A percentile compares a stretch with the other conserved stretches of the same genome.
These are phyloP conservation scores for Sinocyclocheilus anshuiensis DNA, from an alignment of 2,113 vertebrate genomes.

Conservation along the genomic window DNA sequence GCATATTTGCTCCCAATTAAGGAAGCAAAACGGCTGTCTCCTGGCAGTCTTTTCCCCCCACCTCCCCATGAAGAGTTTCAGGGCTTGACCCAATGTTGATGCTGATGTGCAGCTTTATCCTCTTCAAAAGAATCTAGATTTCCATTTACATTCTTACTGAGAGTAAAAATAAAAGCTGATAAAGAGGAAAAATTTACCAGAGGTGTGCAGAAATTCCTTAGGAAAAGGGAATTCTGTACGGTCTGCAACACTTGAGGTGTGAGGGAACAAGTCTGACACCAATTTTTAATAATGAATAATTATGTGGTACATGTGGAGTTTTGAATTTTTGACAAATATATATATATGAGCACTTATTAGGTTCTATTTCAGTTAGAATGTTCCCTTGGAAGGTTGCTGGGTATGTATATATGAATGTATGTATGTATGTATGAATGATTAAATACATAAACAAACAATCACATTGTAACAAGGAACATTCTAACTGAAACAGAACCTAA, in stretches of 20 bases:
- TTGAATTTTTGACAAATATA: too few relatives aligned
- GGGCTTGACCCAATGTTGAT: slow-evolving; percentile 14
- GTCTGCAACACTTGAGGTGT: too few relatives aligned
- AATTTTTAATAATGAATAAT: neutral
- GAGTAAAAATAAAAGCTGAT: neutral
- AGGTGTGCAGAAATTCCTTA: neutral
- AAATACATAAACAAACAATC: too few relatives aligned
- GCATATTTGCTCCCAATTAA: slow-evolving; percentile 43
- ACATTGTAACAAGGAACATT: neutral
- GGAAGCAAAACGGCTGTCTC: slow-evolving; percentile 33
- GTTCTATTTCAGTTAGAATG: too few relatives aligned
- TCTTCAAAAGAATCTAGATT: slow-evolving; percentile 16
- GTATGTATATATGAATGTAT: too few relatives aligned
- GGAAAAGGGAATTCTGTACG: neutral
- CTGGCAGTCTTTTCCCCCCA: neutral
- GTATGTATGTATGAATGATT: too few relatives aligned
- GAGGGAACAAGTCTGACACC: neutral
- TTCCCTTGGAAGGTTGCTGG: too few relatives aligned
- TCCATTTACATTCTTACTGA: slow-evolving; percentile 22
- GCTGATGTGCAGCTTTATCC: slow-evolving; percentile 14
- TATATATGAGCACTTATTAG: too few relatives aligned
- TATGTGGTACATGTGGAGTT: neutral
- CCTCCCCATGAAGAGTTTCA: neutral
- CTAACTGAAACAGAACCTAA: neutral
- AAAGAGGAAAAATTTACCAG: neutral